Conservation (phyloP, 2,113 vertebrate genomes). For the Tapirus terrestris region DNA sequence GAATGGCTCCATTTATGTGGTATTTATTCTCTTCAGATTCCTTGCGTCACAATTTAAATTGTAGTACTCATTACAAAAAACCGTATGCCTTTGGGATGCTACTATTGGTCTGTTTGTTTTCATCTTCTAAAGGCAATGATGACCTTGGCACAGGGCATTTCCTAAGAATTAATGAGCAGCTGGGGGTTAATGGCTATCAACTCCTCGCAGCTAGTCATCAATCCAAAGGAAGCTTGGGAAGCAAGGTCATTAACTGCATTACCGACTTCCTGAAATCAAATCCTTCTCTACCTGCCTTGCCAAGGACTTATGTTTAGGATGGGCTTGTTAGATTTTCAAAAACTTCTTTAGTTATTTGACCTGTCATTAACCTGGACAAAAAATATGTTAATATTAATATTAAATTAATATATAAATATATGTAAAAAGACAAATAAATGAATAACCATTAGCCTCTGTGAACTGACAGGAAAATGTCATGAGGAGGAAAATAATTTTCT, state of each 20-base stretch:
- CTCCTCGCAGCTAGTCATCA: constrained; percentile 58
- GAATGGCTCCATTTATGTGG: background rate
- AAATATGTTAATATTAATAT: background rate
- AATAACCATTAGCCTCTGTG: background rate
- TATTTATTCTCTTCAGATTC: constrained; percentile 49
- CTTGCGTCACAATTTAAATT: constrained; percentile 51
- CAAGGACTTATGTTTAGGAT: background rate
- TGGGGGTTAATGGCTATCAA: constrained; percentile 59
- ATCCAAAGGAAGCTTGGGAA: constrained; percentile 39
- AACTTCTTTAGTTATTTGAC: background rate
- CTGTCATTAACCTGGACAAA: background rate
- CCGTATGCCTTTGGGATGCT: constrained; percentile 45
- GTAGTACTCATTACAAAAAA: constrained; percentile 62
- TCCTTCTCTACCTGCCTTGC: background rate
- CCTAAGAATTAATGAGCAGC: constrained; percentile 62
- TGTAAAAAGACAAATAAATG: background rate
- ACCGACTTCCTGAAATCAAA: constrained; percentile 27
- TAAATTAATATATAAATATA: background rate
- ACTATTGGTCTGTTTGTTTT: constrained; percentile 64
- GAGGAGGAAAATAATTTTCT: background rate
- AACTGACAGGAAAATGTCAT: background rate
- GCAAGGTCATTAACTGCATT: constrained; percentile 43
- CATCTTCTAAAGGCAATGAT: constrained; percentile 37
- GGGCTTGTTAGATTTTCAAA: background rate
- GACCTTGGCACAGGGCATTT: constrained; percentile 59